Evolutionary conservation across 2,113 vertebrate genomes (phyloP), one percentile per base, ranked within the genome.

Genomic region (Larimichthys crocea): DNA sequence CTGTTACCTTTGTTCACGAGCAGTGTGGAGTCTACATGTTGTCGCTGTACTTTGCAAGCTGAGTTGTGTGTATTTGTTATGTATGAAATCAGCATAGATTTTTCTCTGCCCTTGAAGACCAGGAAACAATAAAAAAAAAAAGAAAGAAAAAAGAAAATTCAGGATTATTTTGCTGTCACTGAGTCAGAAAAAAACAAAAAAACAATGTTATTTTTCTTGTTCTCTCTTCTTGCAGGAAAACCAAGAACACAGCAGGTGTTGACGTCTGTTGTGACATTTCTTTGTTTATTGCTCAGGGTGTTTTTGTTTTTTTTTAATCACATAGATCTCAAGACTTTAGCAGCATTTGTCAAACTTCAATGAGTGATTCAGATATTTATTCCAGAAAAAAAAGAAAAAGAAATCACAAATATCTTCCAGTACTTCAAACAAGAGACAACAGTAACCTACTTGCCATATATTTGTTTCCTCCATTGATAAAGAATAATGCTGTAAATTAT

Each of bases 61-160:
- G 85, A 87, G 76, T 80, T 92, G 84, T 89, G 76, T 90, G 78
- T 92, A 88, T 87, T 82, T 87, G 86, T 89, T 82, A 85, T 86
- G 83, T 92, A 85, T 85, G 66, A 85, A 77, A 74, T 65, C 69
- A 74, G 44, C 68, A 72, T 80, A 35, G 60, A 66, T 79, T 80
- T 79, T 62, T 64, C 65, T 88, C 82, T 85, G 66, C 64, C 73
- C 75, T 83, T 75, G 49, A 83, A 83, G 67, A 88, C 64, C 68
- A 88, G 53, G 22, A 87, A 87, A 82, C 76, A 84, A 87, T 74
- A 83, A 87, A 82, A 64, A 63, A 66, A 69, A 24, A 24, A 24
- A 24, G 24, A 24, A 24, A 24, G 24, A 31, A 31, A 31, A 66
- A 56, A 71, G 26, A 74, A 77, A 76, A 85, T 52, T 76, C 26